Percentiles rank a stretch among this genome's conserved stretches.
phyloP scores from a whole-genome alignment of 2,113 vertebrate species.

The Marmota flaviventris region DNA sequence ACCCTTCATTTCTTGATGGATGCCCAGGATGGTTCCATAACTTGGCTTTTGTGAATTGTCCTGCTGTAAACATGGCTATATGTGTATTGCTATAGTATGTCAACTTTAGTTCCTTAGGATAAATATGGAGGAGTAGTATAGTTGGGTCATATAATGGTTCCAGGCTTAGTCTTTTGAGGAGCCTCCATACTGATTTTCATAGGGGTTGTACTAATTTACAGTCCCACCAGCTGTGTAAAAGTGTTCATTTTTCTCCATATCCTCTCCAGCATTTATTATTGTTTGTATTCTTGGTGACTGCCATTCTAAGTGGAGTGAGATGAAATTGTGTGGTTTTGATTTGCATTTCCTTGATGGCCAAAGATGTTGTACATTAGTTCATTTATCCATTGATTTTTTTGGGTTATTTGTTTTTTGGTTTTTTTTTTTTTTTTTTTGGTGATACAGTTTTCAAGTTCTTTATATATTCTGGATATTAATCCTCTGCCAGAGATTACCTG shows the following conservation, averaged over 20 bases:
- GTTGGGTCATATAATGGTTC: background rate
- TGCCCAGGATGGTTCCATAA: background rate
- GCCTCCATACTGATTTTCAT: background rate
- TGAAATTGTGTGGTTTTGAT: background rate
- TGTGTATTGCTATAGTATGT: background rate
- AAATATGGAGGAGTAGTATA: background rate
- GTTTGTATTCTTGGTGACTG: background rate
- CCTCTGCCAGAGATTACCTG: background rate
- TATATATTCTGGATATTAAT: background rate
- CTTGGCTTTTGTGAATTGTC: background rate
- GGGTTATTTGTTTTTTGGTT: background rate
- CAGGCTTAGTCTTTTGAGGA: background rate
- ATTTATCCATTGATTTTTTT: background rate
- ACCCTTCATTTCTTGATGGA: background rate
- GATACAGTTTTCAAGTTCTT: background rate
- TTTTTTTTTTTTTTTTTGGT: background rate
- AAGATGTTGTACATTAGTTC: background rate
- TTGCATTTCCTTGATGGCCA: background rate
- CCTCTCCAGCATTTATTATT: background rate
- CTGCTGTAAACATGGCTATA: background rate
- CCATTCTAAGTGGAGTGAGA: background rate
- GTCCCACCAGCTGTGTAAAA: background rate
- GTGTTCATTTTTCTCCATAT: background rate
- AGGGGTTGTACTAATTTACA: background rate
- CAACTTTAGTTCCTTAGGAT: background rate